Evolutionary conservation across 2,113 vertebrate species (phyloP).

Genomic region (Anser cygnoides): DNA sequence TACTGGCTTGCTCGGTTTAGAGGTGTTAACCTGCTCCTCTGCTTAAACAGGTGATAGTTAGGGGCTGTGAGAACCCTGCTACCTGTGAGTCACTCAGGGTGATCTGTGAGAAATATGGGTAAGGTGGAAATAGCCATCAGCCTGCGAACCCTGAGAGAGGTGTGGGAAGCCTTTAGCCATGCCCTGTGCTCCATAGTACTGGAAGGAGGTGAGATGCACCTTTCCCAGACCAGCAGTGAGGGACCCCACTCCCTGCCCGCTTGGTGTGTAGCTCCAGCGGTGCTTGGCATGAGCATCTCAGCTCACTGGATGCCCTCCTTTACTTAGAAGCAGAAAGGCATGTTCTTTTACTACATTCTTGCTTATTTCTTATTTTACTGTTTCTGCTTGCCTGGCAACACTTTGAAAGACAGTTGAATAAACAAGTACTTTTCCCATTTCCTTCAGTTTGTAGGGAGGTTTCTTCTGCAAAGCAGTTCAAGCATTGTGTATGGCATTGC

Average conservation of each 20-base stretch:
- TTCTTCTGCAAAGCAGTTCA: neutral
- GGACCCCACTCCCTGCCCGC: neutral
- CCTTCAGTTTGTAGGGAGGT: fast-evolving
- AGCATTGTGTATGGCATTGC: neutral
- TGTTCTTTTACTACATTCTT: neutral
- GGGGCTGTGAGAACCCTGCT: neutral
- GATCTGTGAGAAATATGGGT: neutral
- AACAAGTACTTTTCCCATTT: neutral
- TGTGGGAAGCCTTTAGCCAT: neutral
- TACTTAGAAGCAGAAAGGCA: neutral
- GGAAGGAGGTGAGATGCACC: neutral
- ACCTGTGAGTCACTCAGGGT: neutral
- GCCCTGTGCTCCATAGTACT: fast-evolving
- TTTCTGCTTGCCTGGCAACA: neutral
- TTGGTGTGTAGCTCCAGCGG: fast-evolving
- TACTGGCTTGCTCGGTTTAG: neutral
- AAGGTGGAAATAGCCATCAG: neutral
- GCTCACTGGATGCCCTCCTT: neutral
- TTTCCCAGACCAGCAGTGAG: neutral
- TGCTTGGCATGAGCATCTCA: neutral
- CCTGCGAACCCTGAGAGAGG: neutral
- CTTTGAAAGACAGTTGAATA: neutral
- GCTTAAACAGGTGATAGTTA: neutral
- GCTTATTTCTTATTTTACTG: neutral
- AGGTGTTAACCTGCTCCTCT: neutral